Evolutionary conservation across 1,140 invertebrate species (phyloP).

Genomic region (Scaptomyza hsui): DNA sequence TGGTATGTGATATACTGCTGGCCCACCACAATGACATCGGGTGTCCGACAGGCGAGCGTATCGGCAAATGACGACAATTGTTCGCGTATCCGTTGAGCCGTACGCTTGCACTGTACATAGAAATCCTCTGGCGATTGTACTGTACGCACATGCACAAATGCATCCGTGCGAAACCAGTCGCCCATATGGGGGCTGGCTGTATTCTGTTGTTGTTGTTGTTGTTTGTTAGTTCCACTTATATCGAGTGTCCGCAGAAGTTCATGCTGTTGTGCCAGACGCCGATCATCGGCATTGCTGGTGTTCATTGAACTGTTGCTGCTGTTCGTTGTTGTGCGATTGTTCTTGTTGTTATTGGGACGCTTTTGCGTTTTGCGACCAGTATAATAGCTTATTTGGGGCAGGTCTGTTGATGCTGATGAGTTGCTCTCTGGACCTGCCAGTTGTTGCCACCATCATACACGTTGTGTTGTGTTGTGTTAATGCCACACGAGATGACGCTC

Average conservation of each 20-base stretch:
- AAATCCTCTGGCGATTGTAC: constrained; percentile 55
- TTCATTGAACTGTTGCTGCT: constrained; percentile 1
- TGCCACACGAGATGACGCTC: not conserved
- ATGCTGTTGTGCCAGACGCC: not conserved
- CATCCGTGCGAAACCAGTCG: constrained; percentile 49
- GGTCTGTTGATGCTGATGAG: not conserved
- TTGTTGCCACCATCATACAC: not conserved
- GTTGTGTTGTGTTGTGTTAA: too few species aligned
- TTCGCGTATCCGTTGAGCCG: constrained; percentile 13
- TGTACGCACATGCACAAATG: constrained; percentile 31
- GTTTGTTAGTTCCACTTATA: constrained; percentile 10
- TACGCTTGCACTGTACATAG: constrained; percentile 44
- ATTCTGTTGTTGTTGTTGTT: not conserved
- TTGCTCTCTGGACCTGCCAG: not conserved
- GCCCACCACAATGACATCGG: constrained; percentile 39
- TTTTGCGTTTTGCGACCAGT: not conserved
- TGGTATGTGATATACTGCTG: constrained; percentile 37
- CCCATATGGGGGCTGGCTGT: too few species aligned
- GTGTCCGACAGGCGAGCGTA: not conserved
- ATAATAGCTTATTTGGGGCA: not conserved
- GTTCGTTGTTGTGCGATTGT: too few species aligned
- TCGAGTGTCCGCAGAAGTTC: constrained; percentile 35
- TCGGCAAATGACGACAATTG: constrained; percentile 15
- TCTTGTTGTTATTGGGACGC: not conserved
- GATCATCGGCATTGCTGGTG: not conserved